Evolutionary conservation across 2,888 invertebrate genomes (phyloP).

Genomic region (Theristus sp.): DNA sequence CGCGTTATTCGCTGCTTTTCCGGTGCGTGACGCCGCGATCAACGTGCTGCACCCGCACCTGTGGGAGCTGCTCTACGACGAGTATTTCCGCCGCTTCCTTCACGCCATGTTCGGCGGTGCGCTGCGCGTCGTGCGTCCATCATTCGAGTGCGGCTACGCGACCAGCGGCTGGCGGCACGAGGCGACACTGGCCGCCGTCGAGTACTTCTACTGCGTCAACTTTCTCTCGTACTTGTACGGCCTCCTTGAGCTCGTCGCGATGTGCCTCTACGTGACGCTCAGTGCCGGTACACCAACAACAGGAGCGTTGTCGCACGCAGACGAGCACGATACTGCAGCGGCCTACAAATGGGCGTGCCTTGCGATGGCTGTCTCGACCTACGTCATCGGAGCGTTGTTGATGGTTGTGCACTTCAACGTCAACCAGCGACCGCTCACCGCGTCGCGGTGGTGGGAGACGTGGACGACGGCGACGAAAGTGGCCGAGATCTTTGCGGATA

Average conservation of each 20-base stretch:
- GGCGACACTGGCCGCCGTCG: neutral
- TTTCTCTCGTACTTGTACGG: neutral
- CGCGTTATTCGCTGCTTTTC: too few species aligned
- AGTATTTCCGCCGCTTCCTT: neutral
- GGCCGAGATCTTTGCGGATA: neutral
- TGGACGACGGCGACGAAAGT: neutral
- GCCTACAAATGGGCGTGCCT: neutral
- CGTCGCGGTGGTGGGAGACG: neutral
- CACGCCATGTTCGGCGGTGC: neutral
- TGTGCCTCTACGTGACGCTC: neutral
- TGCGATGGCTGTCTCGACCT: neutral
- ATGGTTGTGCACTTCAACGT: neutral
- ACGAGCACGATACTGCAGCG: neutral
- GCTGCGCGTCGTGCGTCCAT: neutral
- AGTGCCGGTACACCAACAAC: too few species aligned
- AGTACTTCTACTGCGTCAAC: neutral
- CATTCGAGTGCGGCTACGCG: neutral
- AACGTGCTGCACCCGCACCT: neutral
- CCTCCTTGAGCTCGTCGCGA: neutral
- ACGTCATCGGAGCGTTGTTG: neutral
- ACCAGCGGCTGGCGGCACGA: neutral
- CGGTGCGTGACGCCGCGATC: neutral
- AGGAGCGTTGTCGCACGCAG: neutral
- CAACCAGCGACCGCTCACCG: neutral
- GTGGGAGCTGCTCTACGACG: neutral